phyloP scores from a whole-genome alignment of 2,113 vertebrate species.

The Phocoena phocoena region DNA sequence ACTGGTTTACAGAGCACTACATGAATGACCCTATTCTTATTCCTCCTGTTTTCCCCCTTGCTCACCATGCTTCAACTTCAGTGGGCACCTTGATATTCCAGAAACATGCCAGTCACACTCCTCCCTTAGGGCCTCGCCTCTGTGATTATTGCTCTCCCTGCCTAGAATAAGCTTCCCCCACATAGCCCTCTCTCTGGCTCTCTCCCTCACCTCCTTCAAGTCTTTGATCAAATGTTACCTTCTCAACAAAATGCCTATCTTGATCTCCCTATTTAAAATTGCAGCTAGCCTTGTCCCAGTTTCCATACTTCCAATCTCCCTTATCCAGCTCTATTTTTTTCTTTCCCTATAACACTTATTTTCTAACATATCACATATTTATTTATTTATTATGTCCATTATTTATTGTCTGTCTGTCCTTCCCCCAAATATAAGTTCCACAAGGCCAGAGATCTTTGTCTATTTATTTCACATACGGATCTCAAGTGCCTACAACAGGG shows the following conservation, averaged over 20 bases:
- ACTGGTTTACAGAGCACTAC: not conserved
- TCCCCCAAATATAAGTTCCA: not conserved
- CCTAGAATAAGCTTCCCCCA: not conserved
- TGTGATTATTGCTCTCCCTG: not conserved
- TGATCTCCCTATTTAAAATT: not conserved
- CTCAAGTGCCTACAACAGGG: not conserved
- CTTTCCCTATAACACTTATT: not conserved
- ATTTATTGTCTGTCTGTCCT: not conserved
- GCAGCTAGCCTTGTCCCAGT: not conserved
- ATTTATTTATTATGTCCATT: not conserved
- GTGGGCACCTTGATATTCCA: not conserved
- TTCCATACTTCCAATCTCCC: not conserved
- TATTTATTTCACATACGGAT: not conserved
- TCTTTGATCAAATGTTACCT: not conserved
- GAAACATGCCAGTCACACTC: not conserved
- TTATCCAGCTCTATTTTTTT: not conserved
- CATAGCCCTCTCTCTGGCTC: not conserved
- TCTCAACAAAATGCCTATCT: not conserved
- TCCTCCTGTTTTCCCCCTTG: not conserved
- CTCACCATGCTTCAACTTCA: not conserved
- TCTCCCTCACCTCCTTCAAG: not conserved
- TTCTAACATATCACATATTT: not conserved
- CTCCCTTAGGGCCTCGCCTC: not conserved
- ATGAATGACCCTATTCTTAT: not conserved
- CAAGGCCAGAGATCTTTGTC: not conserved